Evolutionary conservation across 2,888 invertebrate species (phyloP), one percentile per base, ranked within the genome.

Genomic region (Chrysina gloriosa): DNA sequence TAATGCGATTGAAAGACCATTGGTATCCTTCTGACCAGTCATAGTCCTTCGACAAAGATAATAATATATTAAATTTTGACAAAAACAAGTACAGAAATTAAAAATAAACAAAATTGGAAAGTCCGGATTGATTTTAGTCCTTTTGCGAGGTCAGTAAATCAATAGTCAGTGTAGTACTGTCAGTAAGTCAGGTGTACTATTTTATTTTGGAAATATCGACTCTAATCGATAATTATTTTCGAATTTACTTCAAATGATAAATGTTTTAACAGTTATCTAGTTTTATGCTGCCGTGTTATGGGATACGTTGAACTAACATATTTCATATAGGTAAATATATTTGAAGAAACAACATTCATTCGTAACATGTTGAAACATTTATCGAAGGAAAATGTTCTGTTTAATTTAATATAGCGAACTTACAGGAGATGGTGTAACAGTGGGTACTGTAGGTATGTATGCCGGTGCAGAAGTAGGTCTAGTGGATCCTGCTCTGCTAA

Each of bases 401-500:
- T 34, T n/a, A 36, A 9, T 50, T 36, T 31, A 52, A 34, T 64
- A 16, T 14, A 48, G n/a, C 6, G 16, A 45, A 66, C 65, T 69
- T 66, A 69, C 66, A 47, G 72, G 63, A 16, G 72, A 48, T 75
- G 86, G 82, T 76, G 87, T 87, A 67, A 88, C 83, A 69, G 86
- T 84, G 52, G 89, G 89, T 75, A 89, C 87, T 69, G 89, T 89
- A 69, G 89, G 87, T 80, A 87, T 85, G 81, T 89, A 89, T 77
- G 85, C 85, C 56, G 89, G 88, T 76, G 85, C 86, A 64, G 88
- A 86, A 64, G 80, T 79, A 2, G 78, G 76, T 71, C 79, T 77
- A 21, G 85, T 79, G 69, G 84, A 84, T 65, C 84, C 84, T 77
- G 78, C 74, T 70, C 82, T 75, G 7, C 75, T 71, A 47, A 80